Conservation (phyloP, 1,140 invertebrate species). For the Monochamus saltuarius region DNA sequence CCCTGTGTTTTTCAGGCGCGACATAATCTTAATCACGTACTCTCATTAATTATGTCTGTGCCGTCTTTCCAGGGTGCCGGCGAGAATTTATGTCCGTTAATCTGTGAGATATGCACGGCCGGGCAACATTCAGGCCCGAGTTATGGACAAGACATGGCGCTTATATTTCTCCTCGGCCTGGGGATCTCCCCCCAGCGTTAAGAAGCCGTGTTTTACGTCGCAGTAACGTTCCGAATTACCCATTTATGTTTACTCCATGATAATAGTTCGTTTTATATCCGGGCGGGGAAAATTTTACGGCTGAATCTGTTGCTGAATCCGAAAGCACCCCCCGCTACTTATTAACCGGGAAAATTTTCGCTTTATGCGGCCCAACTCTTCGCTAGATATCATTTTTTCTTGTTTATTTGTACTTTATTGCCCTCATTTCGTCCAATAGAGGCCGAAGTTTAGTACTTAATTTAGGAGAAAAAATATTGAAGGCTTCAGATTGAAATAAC, state of each 20-base stretch:
- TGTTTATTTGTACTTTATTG: too few relatives aligned
- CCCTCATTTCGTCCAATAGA: too few relatives aligned
- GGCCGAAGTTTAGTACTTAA: too few relatives aligned
- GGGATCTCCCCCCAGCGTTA: not conserved
- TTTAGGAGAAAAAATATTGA: too few relatives aligned
- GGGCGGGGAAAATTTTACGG: too few relatives aligned
- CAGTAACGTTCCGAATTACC: constrained; percentile 26
- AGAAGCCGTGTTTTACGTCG: constrained; percentile 27
- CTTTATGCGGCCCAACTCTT: too few relatives aligned
- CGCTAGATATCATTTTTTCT: too few relatives aligned
- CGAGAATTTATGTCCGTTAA: constrained; percentile 43
- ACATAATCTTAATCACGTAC: constrained; percentile 47
- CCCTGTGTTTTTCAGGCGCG: constrained; percentile 34
- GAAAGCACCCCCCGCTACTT: too few relatives aligned
- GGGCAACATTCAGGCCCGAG: constrained; percentile 23
- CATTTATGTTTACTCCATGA: constrained; percentile 14
- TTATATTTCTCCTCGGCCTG: constrained; percentile 2
- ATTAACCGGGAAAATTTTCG: too few relatives aligned
- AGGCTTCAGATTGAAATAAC: too few relatives aligned
- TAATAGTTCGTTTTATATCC: not conserved
- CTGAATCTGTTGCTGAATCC: too few relatives aligned
- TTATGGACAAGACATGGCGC: constrained; percentile 41
- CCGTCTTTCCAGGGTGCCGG: constrained; percentile 31
- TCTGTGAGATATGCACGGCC: constrained; percentile 42
- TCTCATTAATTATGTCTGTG: constrained; percentile 44